Percentiles rank a stretch among this genome's conserved stretches.
Conservation (phyloP, 2,113 vertebrate genomes). For the Dipodomys ordii region DNA sequence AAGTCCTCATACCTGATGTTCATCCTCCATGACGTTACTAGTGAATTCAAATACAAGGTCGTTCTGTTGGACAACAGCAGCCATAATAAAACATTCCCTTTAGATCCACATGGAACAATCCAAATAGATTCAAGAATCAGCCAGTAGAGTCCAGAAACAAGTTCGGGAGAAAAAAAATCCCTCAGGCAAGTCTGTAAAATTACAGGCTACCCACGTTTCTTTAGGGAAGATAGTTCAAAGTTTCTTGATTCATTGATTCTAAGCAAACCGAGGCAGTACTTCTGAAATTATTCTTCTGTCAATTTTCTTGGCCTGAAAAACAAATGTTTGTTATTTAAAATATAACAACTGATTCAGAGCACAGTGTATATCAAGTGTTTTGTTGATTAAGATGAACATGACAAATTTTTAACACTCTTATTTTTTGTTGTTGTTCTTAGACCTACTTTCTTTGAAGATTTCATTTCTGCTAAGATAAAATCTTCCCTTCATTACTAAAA, state of each 20-base stretch:
- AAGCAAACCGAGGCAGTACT: constrained; percentile 70
- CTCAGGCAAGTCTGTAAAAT: constrained; percentile 17
- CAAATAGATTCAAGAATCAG: constrained; percentile 42
- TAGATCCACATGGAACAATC: constrained; percentile 87
- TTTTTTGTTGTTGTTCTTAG: background rate
- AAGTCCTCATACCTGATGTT: constrained; percentile 90
- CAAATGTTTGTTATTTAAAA: constrained; percentile 54
- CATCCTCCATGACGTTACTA: constrained; percentile 94
- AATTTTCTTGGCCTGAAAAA: constrained; percentile 79
- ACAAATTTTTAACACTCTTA: background rate
- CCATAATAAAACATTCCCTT: constrained; percentile 91
- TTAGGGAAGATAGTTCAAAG: constrained; percentile 19
- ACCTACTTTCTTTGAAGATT: background rate
- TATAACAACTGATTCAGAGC: background rate
- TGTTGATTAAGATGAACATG: constrained; percentile 24
- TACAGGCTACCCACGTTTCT: constrained; percentile 38
- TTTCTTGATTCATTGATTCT: constrained; percentile 59
- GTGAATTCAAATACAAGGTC: constrained; percentile 97
- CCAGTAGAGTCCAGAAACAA: constrained; percentile 23
- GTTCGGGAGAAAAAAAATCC: constrained; percentile 46
- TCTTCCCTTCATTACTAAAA: constrained; percentile 42
- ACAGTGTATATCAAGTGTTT: background rate
- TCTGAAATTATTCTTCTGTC: constrained; percentile 73
- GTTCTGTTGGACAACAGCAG: constrained; percentile 93
- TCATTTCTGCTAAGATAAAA: constrained; percentile 47